Conservation (phyloP, 2,888 invertebrate genomes). For the Polylopha cassiicola region DNA sequence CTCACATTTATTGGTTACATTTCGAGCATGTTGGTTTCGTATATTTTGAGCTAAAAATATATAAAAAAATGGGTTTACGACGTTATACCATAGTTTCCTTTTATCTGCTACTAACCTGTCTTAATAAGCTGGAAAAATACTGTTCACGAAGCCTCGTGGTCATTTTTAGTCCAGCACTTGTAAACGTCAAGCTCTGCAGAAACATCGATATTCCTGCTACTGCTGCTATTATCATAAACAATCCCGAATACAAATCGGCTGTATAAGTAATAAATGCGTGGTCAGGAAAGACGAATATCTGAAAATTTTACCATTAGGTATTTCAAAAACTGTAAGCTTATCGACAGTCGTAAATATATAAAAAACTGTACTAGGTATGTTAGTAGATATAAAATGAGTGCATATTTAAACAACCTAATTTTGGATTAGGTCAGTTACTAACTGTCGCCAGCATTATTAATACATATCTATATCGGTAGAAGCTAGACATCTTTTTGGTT, state of each 20-base stretch:
- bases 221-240: slow-evolving; percentile 76
- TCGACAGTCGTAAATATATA: background rate
- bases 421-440: no score
- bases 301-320: slow-evolving; percentile 12
- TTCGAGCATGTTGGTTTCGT: background rate
- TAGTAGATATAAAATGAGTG: no score
- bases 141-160: slow-evolving; percentile 72
- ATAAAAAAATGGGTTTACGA: no score
- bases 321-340: background rate
- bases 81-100: background rate
- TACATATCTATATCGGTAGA: no score
- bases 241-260: slow-evolving; percentile 70
- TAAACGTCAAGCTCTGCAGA: slow-evolving; percentile 80
- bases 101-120: slow-evolving; percentile 33
- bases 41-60: background rate
- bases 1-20: background rate
- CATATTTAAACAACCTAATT: no score
- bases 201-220: slow-evolving; percentile 76
- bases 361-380: background rate
- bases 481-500: no score
- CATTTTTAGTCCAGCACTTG: slow-evolving; percentile 80
- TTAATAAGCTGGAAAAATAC: slow-evolving; percentile 57
- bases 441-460: no score
- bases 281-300: slow-evolving; percentile 22
- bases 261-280: slow-evolving; percentile 39